Base-by-base conservation (phyloP, 2,888 invertebrate species). In the Chalcis sispes region DNA sequence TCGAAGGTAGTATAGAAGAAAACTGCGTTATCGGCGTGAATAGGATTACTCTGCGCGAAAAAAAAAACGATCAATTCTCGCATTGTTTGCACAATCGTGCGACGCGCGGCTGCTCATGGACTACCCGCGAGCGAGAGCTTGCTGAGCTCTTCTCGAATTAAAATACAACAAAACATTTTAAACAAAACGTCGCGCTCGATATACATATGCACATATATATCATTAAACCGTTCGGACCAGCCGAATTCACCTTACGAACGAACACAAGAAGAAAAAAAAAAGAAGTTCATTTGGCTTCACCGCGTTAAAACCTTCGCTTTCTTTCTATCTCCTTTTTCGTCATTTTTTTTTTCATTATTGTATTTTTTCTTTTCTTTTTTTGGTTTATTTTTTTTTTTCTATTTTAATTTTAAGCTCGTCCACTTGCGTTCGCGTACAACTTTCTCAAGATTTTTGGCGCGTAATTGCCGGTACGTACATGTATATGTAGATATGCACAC, bases 331-430 rank as follows among this genome's bases (percentile, higher is more conserved):
- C 54, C 13, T 59, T 18, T 50, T 48, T 1, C n/a, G 7, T 7
- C 50, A 27, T 23, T 56, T 5, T 23, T 50, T 56, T 62, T 50
- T 58, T 42, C 40, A 18, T 58, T 54, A 56, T 42, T 65, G 29
- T 67, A 32, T 72, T 75, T 46, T 40, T 25, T 59, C 18, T 36
- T 48, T 54, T 32, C 40, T 48, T 58, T 52, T 64, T 42, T 23
- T 71, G 15, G 25, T 65, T 48, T 50, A 59, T 64, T 48, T 50
- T 59, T 27, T 32, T 73, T 20, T 46, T 36, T 64, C 56, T 5
- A 46, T 67, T 74, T 73, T 67, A 74, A 73, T 78, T 78, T 78
- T 75, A 79, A 77, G 59, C 73, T 78, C 74, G 65, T 58, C 64
- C 48, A 65, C 65, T n/a, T n/a, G n/a, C n/a, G n/a, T n/a, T 20